Evolutionary conservation across 1,140 invertebrate genomes (phyloP), one percentile per base, ranked within the genome.

Genomic region (Sinonovacula constricta): DNA sequence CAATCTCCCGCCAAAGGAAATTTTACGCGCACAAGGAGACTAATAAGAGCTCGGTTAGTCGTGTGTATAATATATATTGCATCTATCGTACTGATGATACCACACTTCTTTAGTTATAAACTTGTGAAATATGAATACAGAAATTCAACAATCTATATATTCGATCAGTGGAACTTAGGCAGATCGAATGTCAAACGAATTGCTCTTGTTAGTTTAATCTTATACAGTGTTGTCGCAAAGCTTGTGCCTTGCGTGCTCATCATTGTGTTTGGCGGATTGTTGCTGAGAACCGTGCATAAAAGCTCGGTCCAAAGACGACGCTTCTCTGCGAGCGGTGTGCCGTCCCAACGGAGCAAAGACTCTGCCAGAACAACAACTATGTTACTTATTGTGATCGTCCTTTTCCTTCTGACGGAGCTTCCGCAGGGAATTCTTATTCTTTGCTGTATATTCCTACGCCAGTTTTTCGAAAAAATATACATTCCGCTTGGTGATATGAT

Each of bases 361-460:
- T 95, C 97, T 0, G 95, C 97, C 83, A 93, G 96, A 83, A 98
- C 97, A 0, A 98, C 97, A 0, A 94, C 94, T 76, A 97, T 99
- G 94, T 92, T 98, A 12, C 92, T 98, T 0, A 95, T 96, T 0
- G 95, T 98, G 0, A 91, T 98, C 12, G 88, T 97, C 0, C 92
- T 97, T 0, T 98, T 97, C 83, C 92, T 97, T 1, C 91, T 97
- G 0, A 97, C 96, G 0, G 96, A 98, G 90, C 93, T 97, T 36
- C 96, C 96, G 0, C 89, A 93, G 72, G 92, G 89, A 5, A 93
- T 76, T 31, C 82, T 92, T 59, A 86, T 91, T n/a, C 84, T 92
- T 18, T 74, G 91, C 7, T 90, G 87, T 68, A 72, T 85, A 2
- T 83, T 83, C 10, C 56, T 86, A 3, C 59, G 66, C 12, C 71